phyloP scores from a whole-genome alignment of 2,113 vertebrate species.

The Lycocorax pyrrhopterus region DNA sequence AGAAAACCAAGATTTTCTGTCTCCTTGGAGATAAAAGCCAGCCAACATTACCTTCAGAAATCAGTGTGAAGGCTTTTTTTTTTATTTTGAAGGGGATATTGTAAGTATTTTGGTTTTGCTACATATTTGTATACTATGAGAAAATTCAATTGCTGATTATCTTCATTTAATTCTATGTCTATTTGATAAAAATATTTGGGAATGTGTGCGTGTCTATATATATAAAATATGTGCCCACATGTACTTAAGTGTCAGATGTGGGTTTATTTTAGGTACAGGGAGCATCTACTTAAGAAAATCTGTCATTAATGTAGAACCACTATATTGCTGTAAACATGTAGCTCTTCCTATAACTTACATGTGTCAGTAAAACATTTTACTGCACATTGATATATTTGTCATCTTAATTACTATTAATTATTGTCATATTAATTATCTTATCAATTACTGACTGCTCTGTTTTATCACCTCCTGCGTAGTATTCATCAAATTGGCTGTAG shows the following conservation, averaged over 20 bases:
- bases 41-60: not conserved
- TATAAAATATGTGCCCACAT: not conserved
- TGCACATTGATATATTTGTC: not conserved
- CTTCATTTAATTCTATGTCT: not conserved
- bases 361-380: not conserved
- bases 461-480: not conserved
- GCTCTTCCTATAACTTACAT: not conserved
- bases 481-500: not conserved
- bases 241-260: not conserved
- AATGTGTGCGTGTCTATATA: not conserved
- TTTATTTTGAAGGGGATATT: not conserved
- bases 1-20: not conserved
- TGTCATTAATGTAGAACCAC: not conserved
- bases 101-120: conserved; percentile 8
- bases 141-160: not conserved
- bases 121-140: not conserved
- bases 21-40: not conserved
- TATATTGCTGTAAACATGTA: not conserved
- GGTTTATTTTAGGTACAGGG: not conserved
- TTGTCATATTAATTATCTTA: not conserved
- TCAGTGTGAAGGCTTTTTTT: not conserved
- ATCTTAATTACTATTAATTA: not conserved
- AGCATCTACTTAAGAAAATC: not conserved
- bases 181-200: not conserved
- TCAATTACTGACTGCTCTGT: not conserved